A percentile compares a stretch with the other conserved stretches of the same genome.
phyloP scores from a whole-genome alignment of 2,113 vertebrate genomes.

The Nycticorax nycticorax region DNA sequence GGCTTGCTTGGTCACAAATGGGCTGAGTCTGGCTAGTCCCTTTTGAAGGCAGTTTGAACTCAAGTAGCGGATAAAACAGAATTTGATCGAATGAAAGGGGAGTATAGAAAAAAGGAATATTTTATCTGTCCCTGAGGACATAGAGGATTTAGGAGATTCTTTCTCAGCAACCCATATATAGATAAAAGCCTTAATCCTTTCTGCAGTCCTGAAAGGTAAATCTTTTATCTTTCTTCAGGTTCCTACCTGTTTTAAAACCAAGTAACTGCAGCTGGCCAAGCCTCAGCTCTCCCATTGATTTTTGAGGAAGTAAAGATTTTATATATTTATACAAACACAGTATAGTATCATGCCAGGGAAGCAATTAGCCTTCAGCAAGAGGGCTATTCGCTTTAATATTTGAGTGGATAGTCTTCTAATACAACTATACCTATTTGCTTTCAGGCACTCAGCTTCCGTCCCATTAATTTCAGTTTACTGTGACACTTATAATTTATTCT shows the following conservation, averaged over 20 bases:
- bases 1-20: not conserved
- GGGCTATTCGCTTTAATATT: not conserved
- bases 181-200: not conserved
- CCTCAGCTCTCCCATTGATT: not conserved
- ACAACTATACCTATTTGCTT: not conserved
- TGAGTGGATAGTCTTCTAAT: not conserved
- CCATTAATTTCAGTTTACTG: constrained; percentile 5
- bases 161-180: not conserved
- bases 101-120: not conserved
- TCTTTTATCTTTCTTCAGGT: not conserved
- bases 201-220: not conserved
- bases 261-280: not conserved
- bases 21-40: not conserved
- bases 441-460: not conserved
- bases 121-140: not conserved
- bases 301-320: not conserved
- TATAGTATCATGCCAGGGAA: not conserved
- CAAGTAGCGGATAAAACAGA: not conserved
- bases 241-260: not conserved
- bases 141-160: not conserved
- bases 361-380: not conserved
- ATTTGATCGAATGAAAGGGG: not conserved
- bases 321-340: not conserved
- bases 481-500: constrained; percentile 13
- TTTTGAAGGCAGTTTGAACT: not conserved